Base-by-base conservation (phyloP, 23 tunicate genomes). In the Trididemnum nubilum region DNA sequence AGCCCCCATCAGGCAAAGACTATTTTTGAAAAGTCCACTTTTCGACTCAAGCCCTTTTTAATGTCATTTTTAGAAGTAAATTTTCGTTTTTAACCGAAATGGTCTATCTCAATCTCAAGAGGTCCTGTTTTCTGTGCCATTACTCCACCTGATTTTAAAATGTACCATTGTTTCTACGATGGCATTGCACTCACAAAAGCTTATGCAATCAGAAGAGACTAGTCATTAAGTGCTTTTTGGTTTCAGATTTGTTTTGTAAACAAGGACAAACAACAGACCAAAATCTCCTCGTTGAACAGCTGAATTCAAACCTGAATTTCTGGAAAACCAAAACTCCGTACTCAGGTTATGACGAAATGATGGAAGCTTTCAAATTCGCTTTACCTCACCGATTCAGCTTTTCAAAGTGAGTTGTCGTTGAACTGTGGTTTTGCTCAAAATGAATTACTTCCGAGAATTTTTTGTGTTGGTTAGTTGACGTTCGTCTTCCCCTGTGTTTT, bases 251-350 rank as follows among this genome's bases (percentile, higher is more conserved):
- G 26, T 77, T 7, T 33, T 32, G 44, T 29, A n/a, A 52, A 2
- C 23, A 39, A 3, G 59, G 59, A 18, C 58, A 73, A 36, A 23
- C 81, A 26, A n/a, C 44, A 1, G 58, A 58, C 34, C 29, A 66
- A 36, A 81, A 92, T 64, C 65, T 84, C 0, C 82, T 93, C 4
- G 72, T 91, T 35, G 98, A 88, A 37, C 98, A 93, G 74, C 79
- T 93, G 24, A 90, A 91, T 21, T 85, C 82, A 7, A 93, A 93
- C 50, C 64, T 93, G 33, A 91, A 85, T 34, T 93, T 90, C 64
- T 93, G 98, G 98, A 82, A 88, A 66, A 63, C 64, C 19, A 82
- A 82, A 2, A 51, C 81, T 1, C 33, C 76, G 22, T 31, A 26
- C n/a, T 5, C 50, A 2, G 93, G 93, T 1, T 74, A 82, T 3